phyloP scores from a whole-genome alignment of 2,888 invertebrate species.

The Tachystola acroxantha region DNA sequence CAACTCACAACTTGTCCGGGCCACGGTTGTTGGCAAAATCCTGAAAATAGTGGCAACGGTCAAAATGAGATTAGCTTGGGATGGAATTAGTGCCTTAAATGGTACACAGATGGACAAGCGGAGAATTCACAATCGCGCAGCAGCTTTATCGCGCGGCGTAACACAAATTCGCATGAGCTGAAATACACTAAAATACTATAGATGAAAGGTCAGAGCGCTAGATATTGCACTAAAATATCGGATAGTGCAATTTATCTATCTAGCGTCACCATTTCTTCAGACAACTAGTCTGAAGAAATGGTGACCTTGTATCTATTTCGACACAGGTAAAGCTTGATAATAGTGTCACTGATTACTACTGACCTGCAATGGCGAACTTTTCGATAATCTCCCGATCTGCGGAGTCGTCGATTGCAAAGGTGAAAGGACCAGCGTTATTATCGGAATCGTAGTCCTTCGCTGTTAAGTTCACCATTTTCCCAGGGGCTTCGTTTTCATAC shows the following conservation, averaged over 20 bases:
- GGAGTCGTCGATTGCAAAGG: constrained; percentile 81
- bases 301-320: too few relatives aligned
- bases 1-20: neutral
- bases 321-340: too few relatives aligned
- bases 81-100: neutral
- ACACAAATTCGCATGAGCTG: neutral
- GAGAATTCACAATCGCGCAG: constrained; percentile 1
- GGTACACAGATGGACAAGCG: neutral
- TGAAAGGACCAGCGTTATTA: constrained; percentile 92
- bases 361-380: constrained; percentile 85
- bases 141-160: constrained; percentile 1
- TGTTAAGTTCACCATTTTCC: constrained; percentile 82
- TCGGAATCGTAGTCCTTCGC: constrained; percentile 90
- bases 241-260: too few relatives aligned
- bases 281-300: too few relatives aligned
- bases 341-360: too few relatives aligned
- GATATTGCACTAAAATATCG: too few relatives aligned
- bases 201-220: too few relatives aligned
- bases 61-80: neutral
- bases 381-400: constrained; percentile 82
- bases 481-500: constrained; percentile 87
- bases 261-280: too few relatives aligned
- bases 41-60: neutral
- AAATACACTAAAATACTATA: too few relatives aligned
- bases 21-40: neutral